Base-by-base conservation (phyloP, 2,888 invertebrate genomes). In the Trachelus tabidus region DNA sequence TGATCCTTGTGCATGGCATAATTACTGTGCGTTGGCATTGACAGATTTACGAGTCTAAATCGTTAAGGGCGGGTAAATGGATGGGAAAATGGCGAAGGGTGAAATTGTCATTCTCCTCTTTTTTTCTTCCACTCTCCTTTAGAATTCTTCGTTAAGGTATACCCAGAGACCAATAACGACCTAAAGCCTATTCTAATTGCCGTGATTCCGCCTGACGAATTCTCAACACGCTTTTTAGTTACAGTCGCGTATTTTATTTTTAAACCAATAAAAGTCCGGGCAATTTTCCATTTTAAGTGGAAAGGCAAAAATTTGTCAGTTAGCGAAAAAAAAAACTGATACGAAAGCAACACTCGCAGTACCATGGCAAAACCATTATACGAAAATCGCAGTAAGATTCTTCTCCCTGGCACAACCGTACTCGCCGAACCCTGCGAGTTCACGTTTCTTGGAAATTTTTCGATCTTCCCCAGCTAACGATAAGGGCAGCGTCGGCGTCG, bases 371-470 rank as follows among this genome's bases (percentile, higher is more conserved):
- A 33, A 31, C 1, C 71, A 71, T 30, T 71, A 71, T 71, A 71
- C 30, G 1, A 1, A 71, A 71, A 71, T 71, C 71, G 3, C 2
- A 34, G 71, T 71, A 71, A 15, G 33, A 34, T 30, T 73, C 34
- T 33, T 73, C 12, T 69, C 4, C 76, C 75, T 37, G 31, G 68
- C 35, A 33, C 75, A 33, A 15, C 34, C 73, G 15, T 34, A 31
- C 34, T 69, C 68, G 40, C 30, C 35, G 4, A 34, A n/a, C 68
- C 71, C 15, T 4, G 12, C 69, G 35, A 31, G 15, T 37, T 76
- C 76, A 73, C 75, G 69, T 73, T 69, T 69, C 75, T n/a, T 35
- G 76, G 68, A 75, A 82, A 85, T 83, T 85, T 83, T 84, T 85
- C 84, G 85, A 84, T 86, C 81, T 84, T 82, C 77, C 80, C 37